These are phyloP conservation scores for Sinella curviseta DNA, from an alignment of 1,140 invertebrate genomes.

Conservation along the genomic window DNA sequence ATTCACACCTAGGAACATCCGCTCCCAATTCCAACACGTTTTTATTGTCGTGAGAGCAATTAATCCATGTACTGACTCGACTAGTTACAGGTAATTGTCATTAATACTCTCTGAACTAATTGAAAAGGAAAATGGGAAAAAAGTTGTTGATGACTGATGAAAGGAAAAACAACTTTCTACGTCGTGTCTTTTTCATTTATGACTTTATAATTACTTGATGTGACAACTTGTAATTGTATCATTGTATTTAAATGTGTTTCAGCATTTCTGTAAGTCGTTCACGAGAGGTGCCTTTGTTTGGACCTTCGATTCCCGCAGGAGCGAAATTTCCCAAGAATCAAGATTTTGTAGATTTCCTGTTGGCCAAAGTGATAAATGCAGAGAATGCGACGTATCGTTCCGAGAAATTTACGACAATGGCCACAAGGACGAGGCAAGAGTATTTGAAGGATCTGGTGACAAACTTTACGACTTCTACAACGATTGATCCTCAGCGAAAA, in stretches of 20 bases:
- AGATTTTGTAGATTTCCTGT: constrained; percentile 86
- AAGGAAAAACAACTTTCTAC: not conserved
- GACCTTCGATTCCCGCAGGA: constrained; percentile 83
- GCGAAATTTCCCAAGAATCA: constrained; percentile 83
- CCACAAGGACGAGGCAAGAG: constrained; percentile 90
- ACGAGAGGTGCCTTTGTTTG: constrained; percentile 93
- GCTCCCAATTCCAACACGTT: constrained; percentile 97
- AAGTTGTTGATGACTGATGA: not conserved
- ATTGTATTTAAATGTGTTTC: constrained; percentile 30
- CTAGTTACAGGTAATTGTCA: constrained; percentile 73
- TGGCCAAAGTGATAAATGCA: constrained; percentile 96
- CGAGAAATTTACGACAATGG: constrained; percentile 97
- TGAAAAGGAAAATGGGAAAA: not conserved
- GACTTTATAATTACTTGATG: not conserved
- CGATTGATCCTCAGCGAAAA: constrained; percentile 82
- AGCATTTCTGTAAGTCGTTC: constrained; percentile 89
- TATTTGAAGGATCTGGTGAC: constrained; percentile 88
- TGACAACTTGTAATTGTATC: not conserved
- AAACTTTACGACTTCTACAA: constrained; percentile 75
- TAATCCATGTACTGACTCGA: constrained; percentile 87
- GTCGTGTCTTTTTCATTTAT: not conserved
- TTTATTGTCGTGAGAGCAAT: constrained; percentile 88
- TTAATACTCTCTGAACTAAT: constrained; percentile 16
- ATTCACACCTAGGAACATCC: constrained; percentile 87
- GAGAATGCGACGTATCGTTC: constrained; percentile 95